Conservation (phyloP, 2,888 invertebrate species). For the Rotaria sp. region DNA sequence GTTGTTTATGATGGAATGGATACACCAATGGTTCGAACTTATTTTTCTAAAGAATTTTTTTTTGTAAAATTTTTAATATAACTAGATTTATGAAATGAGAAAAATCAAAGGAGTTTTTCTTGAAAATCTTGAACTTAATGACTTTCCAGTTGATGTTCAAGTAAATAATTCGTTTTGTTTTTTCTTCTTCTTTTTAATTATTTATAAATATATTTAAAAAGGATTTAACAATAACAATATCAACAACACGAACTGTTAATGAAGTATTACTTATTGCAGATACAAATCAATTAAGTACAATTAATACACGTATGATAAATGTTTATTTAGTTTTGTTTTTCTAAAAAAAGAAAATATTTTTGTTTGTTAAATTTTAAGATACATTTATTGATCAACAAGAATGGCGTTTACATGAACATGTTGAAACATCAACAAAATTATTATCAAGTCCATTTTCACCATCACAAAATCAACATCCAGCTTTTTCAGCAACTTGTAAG, state of each 20-base stretch:
- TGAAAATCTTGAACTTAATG: slow-evolving; percentile 51
- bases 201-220: neutral
- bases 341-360: neutral
- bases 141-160: slow-evolving; percentile 54
- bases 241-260: slow-evolving; percentile 43
- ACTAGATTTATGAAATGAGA: slow-evolving; percentile 41
- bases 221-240: slow-evolving; percentile 45
- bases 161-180: slow-evolving; percentile 42
- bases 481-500: slow-evolving; percentile 22
- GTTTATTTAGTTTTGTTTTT: neutral
- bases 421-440: slow-evolving; percentile 45
- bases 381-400: slow-evolving; percentile 48
- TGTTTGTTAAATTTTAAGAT: neutral
- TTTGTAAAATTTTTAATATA: too few species aligned
- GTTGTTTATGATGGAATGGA: neutral
- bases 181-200: neutral
- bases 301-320: slow-evolving; percentile 30
- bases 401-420: slow-evolving; percentile 51
- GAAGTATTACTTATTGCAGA: slow-evolving; percentile 32
- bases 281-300: slow-evolving; percentile 28
- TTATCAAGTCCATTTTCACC: slow-evolving; percentile 24
- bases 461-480: slow-evolving; percentile 30
- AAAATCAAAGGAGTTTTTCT: slow-evolving; percentile 51
- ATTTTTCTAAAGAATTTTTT: too few species aligned
- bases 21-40: neutral